Evolutionary conservation across 2,888 invertebrate species (phyloP).

Genomic region (Acrocera orbiculus): DNA sequence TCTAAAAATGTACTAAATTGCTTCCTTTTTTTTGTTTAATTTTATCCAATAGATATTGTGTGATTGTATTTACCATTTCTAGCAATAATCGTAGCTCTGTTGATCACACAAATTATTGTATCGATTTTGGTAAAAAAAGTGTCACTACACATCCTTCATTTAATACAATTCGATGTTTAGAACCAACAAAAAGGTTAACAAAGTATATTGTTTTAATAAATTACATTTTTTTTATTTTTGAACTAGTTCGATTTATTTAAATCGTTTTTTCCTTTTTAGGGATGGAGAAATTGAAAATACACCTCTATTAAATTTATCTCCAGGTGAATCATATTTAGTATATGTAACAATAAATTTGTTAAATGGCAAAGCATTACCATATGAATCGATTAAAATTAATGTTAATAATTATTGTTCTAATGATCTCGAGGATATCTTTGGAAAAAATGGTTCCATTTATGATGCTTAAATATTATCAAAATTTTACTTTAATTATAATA

Average conservation of each 20-base stretch:
- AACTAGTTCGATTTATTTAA: neutral
- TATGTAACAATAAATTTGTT: slow-evolving; percentile 39
- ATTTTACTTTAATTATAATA: too few species aligned
- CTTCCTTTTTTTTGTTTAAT: neutral
- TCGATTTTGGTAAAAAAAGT: slow-evolving; percentile 26
- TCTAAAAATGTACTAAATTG: neutral
- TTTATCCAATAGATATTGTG: slow-evolving; percentile 21
- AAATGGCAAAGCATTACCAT: slow-evolving; percentile 38
- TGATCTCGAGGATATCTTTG: slow-evolving; percentile 15
- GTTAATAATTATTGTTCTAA: slow-evolving; percentile 14
- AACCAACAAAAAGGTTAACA: slow-evolving; percentile 22
- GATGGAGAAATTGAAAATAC: slow-evolving; percentile 33
- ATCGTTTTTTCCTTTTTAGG: slow-evolving; percentile 23
- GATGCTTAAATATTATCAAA: slow-evolving; percentile 7
- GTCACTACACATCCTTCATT: slow-evolving; percentile 25
- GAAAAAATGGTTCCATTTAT: slow-evolving; percentile 8
- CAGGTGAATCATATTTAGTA: slow-evolving; percentile 36
- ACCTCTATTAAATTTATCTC: slow-evolving; percentile 32
- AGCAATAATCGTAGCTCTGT: slow-evolving; percentile 25
- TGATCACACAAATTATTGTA: slow-evolving; percentile 29
- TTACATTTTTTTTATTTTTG: neutral
- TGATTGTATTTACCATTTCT: slow-evolving; percentile 27
- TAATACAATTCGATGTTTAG: slow-evolving; percentile 24
- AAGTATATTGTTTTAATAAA: too few species aligned
- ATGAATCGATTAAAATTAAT: slow-evolving; percentile 32